Base-by-base conservation (phyloP, 2,113 vertebrate genomes). In the Corythoichthys intestinalis region DNA sequence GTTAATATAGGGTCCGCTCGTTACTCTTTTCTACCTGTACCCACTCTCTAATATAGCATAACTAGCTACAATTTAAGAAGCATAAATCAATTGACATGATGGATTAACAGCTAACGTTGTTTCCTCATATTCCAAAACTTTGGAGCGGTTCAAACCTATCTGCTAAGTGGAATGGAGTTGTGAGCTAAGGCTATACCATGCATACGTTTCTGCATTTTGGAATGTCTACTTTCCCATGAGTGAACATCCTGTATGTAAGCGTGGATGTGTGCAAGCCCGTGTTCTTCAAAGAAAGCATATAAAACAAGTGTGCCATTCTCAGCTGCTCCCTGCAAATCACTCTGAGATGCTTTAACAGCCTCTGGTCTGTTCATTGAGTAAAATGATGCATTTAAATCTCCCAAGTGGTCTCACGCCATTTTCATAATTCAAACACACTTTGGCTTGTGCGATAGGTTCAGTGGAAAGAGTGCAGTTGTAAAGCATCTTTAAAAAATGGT, bases 281-380 rank as follows among this genome's bases (percentile, higher is more conserved):
- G 59, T 58, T 13, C 74, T 39, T 54, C 52, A 49, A 39, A n/a
- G 75, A 74, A 69, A 67, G 63, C 47, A 35, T 62, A 56, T 17
- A 12, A 66, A 60, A 62, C 47, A 50, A 65, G 66, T 71, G 76
- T 71, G 73, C 73, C 75, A 83, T 84, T 81, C 85, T 89, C 81
- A 77, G 75, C 86, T 86, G 84, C 78, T 76, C 52, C 34, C 65
- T 79, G 79, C 84, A 87, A 84, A 87, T 91, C 83, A 86, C 74
- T 71, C 72, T 71, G 66, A 83, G 86, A 83, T 74, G 66, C 81
- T 82, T 86, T 69, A 70, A 79, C 71, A 74, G 79, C 78, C 73
- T 48, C 1, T 28, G 80, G 81, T 76, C 80, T 75, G 85, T 77
- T 83, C 77, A 81, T 79, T 81, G 84, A 84, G 66, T 66, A 86